Conservation (phyloP, 2,888 invertebrate species). For the Teinopalpus imperialis region DNA sequence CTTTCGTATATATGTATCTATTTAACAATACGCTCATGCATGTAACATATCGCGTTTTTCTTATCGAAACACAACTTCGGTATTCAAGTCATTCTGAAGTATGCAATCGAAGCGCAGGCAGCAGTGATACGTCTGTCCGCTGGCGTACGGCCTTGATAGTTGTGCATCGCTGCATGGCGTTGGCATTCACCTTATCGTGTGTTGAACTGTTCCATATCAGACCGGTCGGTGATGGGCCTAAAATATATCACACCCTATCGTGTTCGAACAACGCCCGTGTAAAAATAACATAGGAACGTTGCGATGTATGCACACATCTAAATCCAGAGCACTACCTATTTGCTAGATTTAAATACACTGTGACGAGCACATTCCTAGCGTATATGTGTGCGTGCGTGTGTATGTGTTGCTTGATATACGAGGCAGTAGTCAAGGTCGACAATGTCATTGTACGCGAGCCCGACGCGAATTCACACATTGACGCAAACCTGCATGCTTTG, state of each 20-base stretch:
- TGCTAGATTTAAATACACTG: slow-evolving; percentile 54
- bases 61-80: slow-evolving; percentile 4
- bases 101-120: slow-evolving; percentile 34
- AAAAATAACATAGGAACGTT: slow-evolving; percentile 32
- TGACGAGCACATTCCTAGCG: slow-evolving; percentile 62
- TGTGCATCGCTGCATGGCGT: slow-evolving; percentile 54
- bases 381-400: slow-evolving; percentile 42
- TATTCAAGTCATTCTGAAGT: slow-evolving; percentile 15
- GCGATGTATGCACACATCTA: slow-evolving; percentile 34
- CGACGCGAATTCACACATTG: slow-evolving; percentile 61
- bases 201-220: slow-evolving; percentile 71
- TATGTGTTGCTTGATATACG: slow-evolving; percentile 54
- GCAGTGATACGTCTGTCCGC: slow-evolving; percentile 47
- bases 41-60: not conserved
- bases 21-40: no score
- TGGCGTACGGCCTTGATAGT: slow-evolving; percentile 66
- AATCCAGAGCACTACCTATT: slow-evolving; percentile 49
- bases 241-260: slow-evolving; percentile 39
- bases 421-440: slow-evolving; percentile 78
- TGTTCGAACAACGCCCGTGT: slow-evolving; percentile 34
- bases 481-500: slow-evolving; percentile 43
- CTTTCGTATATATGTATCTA: no score
- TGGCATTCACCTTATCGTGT: slow-evolving; percentile 75
- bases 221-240: slow-evolving; percentile 43
- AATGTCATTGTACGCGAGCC: slow-evolving; percentile 78